Evolutionary conservation across 2,797 vertebrate species (phyloP), one percentile per base, ranked within the genome.

Genomic region (Hydrolagus colliei): DNA sequence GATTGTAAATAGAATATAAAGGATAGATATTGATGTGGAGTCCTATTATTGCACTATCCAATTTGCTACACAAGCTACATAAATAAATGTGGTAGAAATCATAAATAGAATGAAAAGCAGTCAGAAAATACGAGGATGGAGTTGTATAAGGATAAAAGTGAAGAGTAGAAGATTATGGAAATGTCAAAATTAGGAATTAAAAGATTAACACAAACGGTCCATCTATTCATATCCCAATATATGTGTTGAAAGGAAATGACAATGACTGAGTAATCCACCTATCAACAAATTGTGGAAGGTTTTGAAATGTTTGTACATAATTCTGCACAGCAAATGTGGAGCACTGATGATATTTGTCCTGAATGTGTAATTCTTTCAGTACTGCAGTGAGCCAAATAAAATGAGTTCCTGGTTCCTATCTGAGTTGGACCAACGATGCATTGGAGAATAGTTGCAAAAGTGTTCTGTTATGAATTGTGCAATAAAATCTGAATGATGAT

Each of bases 141-240:
- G 6, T 14, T n/a, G 16, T 63, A 8, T 77, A 77, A 61, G 52
- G 52, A 62, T 22, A n/a, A 8, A 77, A 74, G 9, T 77, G 61
- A 77, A 77, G 7, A 72, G 32, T 74, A 32, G 73, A 65, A 27
- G 61, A n/a, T 80, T 80, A 8, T 65, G 65, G 62, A 65, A 80
- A 63, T 65, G 22, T 80, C 77, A 80, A 14, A 52, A 65, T 80
- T 9, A 80, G 20, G 11, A 62, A 80, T 80, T 16, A 32, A 80
- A 65, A 16, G 62, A 65, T 80, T 27, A 80, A 32, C 13, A 27
- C 22, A 80, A 80, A 79, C 62, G n/a, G 6, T 80, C 20, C 61
- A 65, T 12, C 22, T 16, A 63, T 9, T 79, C 62, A 16, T 22
- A 9, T 63, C 10, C 62, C 65, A 63, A 65, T 61, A 11, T 80